phyloP scores from a whole-genome alignment of 1,140 invertebrate species.

The Caenorhabditis elegans region DNA sequence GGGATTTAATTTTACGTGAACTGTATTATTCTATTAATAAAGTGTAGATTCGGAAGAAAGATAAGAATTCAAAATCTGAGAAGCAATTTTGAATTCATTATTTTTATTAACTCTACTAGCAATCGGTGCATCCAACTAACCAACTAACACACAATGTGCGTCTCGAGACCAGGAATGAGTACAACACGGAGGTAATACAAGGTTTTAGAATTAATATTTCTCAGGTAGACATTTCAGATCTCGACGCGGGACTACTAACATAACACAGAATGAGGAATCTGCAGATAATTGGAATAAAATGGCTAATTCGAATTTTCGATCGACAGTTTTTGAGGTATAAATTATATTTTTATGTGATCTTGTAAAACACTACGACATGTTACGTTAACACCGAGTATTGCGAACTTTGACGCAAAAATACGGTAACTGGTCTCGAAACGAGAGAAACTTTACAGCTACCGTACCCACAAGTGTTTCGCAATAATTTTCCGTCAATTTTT shows the following conservation, averaged over 20 bases:
- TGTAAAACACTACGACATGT: too few relatives aligned
- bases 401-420: too few relatives aligned
- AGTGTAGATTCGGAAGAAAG: background rate
- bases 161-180: background rate
- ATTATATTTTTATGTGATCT: background rate
- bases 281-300: background rate
- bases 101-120: background rate
- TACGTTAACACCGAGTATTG: too few relatives aligned
- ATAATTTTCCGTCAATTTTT: too few relatives aligned
- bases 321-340: background rate
- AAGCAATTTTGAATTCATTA: background rate
- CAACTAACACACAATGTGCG: slow-evolving; percentile 10
- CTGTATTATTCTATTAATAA: too few relatives aligned
- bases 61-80: background rate
- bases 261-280: background rate
- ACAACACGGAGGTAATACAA: background rate
- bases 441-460: too few relatives aligned
- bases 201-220: too few relatives aligned
- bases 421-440: too few relatives aligned
- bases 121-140: background rate
- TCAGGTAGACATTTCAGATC: background rate
- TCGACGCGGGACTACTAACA: background rate
- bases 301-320: background rate
- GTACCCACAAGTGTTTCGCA: too few relatives aligned
- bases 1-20: background rate